Evolutionary conservation across 1,140 invertebrate species (phyloP).

Genomic region (Hylyphantes graminicola): DNA sequence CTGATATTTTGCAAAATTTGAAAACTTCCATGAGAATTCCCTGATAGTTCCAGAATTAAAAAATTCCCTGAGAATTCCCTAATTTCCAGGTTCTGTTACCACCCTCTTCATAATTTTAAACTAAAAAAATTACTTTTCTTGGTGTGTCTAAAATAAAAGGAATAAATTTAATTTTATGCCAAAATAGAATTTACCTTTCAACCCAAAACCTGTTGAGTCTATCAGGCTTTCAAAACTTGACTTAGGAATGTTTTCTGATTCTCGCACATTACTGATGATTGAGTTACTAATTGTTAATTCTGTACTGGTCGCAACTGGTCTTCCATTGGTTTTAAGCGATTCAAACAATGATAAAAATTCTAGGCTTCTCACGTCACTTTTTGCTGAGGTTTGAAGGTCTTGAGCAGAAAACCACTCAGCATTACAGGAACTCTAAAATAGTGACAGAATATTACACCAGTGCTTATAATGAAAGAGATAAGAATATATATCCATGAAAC

Average conservation of each 20-base stretch:
- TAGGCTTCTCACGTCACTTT: constrained; percentile 18
- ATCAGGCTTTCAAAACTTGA: constrained; percentile 18
- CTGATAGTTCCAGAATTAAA: too few relatives aligned
- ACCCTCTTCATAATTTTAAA: background rate
- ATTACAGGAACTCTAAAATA: constrained; percentile 28
- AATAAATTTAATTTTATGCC: background rate
- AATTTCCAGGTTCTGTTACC: too few relatives aligned
- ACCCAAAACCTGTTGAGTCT: constrained; percentile 30
- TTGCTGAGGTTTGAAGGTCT: constrained; percentile 22
- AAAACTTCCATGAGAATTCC: too few relatives aligned
- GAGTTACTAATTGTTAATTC: constrained; percentile 7
- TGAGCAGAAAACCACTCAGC: constrained; percentile 23
- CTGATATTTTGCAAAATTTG: too few relatives aligned
- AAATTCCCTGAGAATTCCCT: too few relatives aligned
- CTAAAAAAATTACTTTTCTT: background rate
- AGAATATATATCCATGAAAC: too few relatives aligned
- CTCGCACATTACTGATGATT: constrained; percentile 6
- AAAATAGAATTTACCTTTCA: constrained; percentile 20
- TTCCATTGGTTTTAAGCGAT: background rate
- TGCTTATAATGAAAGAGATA: background rate
- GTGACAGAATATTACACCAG: background rate
- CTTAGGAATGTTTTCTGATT: constrained; percentile 21
- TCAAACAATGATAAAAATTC: constrained; percentile 15
- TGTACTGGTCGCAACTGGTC: constrained; percentile 1
- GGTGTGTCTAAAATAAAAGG: background rate